Base-by-base conservation (phyloP, 2,888 invertebrate genomes). In the Sminthurides aquaticus region DNA sequence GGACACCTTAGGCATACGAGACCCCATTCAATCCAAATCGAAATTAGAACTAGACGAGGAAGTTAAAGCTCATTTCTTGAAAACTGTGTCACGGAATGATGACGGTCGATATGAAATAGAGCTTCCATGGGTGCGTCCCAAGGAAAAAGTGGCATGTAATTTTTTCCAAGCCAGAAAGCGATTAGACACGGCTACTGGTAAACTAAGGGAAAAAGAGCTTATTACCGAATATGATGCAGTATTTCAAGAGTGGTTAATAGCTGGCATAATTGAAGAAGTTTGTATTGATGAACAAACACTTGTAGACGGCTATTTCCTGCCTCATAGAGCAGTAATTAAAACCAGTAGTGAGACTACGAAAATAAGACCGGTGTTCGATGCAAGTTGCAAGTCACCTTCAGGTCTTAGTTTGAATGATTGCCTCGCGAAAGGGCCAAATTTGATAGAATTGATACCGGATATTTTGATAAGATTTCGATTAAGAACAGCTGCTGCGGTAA, bases 41-140 rank as follows among this genome's bases (percentile, higher is more conserved):
- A 43, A 43, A 18, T 11, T 11, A 18, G 43, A 43, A 11, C 11
- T 55, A 2, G 54, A 43, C 3, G 61, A 59, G 24, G 48, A 34
- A 20, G 58, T 61, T 1, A 28, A 28, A 24, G 26, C 52, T 2
- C 65, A 63, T 34, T 69, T 68, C 25, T 5, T 11, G 25, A 15
- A 75, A 28, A 78, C 76, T 0, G 74, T 77, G 2, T 57, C 3
- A 0, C 52, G 72, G 0, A 74, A 75, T 43, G 54, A 67, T 2
- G 70, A 75, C 15, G 75, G 75, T 2, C 68, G 77, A 1, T 78
- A 77, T 67, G 75, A 75, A 60, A 75, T 78, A 1, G 54, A 64
- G 25, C 66, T 77, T 11, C 77, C 78, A 8, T 65, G 65, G 65
- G 22, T 65, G 77, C 74, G 76, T 24, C 75, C 72, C 56, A 76